These are phyloP conservation scores for Hedya salicella DNA, from an alignment of 2,888 invertebrate genomes.

Conservation along the genomic window DNA sequence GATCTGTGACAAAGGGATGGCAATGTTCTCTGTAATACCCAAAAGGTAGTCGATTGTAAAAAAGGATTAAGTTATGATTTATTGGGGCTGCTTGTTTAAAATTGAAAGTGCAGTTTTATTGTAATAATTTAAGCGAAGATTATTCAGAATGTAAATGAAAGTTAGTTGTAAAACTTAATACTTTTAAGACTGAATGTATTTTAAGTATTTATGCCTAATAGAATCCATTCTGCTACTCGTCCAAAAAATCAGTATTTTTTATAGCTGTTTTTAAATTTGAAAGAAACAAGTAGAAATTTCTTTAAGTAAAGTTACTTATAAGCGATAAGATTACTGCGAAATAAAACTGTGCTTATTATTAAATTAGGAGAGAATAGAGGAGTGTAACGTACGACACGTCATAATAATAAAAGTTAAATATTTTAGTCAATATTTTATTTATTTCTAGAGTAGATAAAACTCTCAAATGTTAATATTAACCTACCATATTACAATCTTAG, in stretches of 20 bases:
- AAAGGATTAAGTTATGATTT: slow-evolving; percentile 41
- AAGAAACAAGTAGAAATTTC: too few relatives aligned
- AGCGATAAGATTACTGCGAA: too few relatives aligned
- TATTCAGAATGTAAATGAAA: neutral
- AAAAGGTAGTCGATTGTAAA: slow-evolving; percentile 33
- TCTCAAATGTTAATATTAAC: slow-evolving; percentile 18
- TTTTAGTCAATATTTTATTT: slow-evolving; percentile 22
- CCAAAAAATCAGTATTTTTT: too few relatives aligned
- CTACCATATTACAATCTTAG: slow-evolving; percentile 9
- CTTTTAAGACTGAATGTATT: neutral
- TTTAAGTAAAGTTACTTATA: too few relatives aligned
- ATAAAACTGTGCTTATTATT: too few relatives aligned
- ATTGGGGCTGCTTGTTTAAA: slow-evolving; percentile 16
- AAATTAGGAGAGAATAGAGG: too few relatives aligned
- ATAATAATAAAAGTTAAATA: neutral
- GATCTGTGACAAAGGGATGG: slow-evolving; percentile 15
- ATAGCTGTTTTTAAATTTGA: too few relatives aligned
- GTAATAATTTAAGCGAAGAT: slow-evolving; percentile 10
- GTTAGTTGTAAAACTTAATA: slow-evolving; percentile 13
- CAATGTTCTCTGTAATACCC: slow-evolving; percentile 14
- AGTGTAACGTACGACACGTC: too few relatives aligned
- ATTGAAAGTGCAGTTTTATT: slow-evolving; percentile 29
- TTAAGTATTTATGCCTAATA: neutral
- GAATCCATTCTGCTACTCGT: too few relatives aligned
- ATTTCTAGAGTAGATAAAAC: slow-evolving; percentile 25